These are phyloP conservation scores for Yponomeuta malinellus DNA, from an alignment of 2,888 invertebrate genomes.

Conservation along the genomic window DNA sequence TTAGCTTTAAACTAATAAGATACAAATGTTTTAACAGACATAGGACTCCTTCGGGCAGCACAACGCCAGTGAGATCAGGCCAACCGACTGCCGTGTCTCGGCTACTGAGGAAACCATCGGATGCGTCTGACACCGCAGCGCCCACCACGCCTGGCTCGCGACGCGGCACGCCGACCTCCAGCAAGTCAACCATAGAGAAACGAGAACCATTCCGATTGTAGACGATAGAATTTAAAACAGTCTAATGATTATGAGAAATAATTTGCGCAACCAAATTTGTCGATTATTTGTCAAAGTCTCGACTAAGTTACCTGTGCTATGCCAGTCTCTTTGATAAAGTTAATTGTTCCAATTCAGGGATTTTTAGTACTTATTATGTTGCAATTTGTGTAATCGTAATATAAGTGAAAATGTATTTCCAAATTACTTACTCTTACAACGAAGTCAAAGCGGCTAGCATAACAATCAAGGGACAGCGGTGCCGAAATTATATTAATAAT, in stretches of 20 bases:
- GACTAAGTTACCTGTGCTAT: slow-evolving; percentile 6
- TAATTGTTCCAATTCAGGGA: neutral
- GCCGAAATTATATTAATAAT: slow-evolving; percentile 45
- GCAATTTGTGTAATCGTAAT: slow-evolving; percentile 27
- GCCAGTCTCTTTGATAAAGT: slow-evolving; percentile 13
- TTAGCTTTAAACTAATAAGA: neutral
- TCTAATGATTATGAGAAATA: neutral
- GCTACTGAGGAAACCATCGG: slow-evolving; percentile 79
- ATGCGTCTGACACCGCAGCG: slow-evolving; percentile 80
- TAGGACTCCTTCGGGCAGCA: slow-evolving; percentile 85
- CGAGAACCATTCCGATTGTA: slow-evolving; percentile 86
- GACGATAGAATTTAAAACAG: slow-evolving; percentile 35
- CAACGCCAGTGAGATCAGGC: slow-evolving; percentile 81
- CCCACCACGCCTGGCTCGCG: slow-evolving; percentile 59
- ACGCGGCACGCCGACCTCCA: slow-evolving; percentile 57
- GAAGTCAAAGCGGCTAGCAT: slow-evolving; percentile 41
- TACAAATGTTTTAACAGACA: slow-evolving; percentile 64
- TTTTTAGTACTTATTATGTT: slow-evolving; percentile 1
- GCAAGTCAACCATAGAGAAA: slow-evolving; percentile 61
- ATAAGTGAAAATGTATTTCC: slow-evolving; percentile 28
- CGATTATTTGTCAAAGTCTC: neutral
- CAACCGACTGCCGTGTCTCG: slow-evolving; percentile 78
- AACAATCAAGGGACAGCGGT: slow-evolving; percentile 29
- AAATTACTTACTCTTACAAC: slow-evolving; percentile 22
- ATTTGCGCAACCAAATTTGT: slow-evolving; percentile 5